Conservation (phyloP, 2,113 vertebrate genomes). For the Acanthochromis polyacanthus region DNA sequence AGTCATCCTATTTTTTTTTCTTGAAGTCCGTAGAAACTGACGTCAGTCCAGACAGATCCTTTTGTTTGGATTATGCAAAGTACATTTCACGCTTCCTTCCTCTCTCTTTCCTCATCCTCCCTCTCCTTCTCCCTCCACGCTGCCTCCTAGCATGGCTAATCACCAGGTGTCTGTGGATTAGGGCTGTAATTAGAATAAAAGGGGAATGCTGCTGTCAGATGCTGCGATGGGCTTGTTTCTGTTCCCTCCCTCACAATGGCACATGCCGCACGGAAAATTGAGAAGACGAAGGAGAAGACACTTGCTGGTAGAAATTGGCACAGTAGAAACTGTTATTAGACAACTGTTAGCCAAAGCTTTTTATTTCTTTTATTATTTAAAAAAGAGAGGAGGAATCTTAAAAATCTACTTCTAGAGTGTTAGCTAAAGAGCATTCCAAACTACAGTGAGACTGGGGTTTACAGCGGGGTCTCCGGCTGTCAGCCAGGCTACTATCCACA, state of each 20-base stretch:
- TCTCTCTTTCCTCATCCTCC: slow-evolving; percentile 18
- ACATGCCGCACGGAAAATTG: slow-evolving; percentile 85
- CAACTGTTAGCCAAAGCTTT: slow-evolving; percentile 63
- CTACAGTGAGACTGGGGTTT: slow-evolving; percentile 26
- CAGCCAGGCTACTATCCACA: background rate
- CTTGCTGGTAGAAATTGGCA: slow-evolving; percentile 95
- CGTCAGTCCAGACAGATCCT: slow-evolving; percentile 34
- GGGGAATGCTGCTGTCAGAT: slow-evolving; percentile 68
- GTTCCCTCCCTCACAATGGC: slow-evolving; percentile 78
- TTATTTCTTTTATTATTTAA: slow-evolving; percentile 1
- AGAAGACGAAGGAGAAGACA: slow-evolving; percentile 86
- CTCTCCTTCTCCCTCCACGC: slow-evolving; percentile 13
- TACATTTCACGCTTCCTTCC: slow-evolving; percentile 62
- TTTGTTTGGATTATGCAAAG: slow-evolving; percentile 62
- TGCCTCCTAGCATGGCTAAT: slow-evolving; percentile 59
- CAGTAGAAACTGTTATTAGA: slow-evolving; percentile 81
- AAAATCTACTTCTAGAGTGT: slow-evolving; percentile 63
- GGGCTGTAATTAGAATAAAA: slow-evolving; percentile 65
- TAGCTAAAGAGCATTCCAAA: slow-evolving; percentile 6
- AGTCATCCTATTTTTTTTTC: slow-evolving; percentile 33
- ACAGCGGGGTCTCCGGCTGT: background rate
- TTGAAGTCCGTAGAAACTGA: slow-evolving; percentile 31
- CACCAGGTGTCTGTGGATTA: slow-evolving; percentile 58
- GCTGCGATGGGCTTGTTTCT: slow-evolving; percentile 52
- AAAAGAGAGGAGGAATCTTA: slow-evolving; percentile 55